Percentiles rank a stretch among this genome's conserved stretches.
Evolutionary conservation across 2,888 invertebrate genomes (phyloP).

Genomic region (Yponomeuta evonymella): DNA sequence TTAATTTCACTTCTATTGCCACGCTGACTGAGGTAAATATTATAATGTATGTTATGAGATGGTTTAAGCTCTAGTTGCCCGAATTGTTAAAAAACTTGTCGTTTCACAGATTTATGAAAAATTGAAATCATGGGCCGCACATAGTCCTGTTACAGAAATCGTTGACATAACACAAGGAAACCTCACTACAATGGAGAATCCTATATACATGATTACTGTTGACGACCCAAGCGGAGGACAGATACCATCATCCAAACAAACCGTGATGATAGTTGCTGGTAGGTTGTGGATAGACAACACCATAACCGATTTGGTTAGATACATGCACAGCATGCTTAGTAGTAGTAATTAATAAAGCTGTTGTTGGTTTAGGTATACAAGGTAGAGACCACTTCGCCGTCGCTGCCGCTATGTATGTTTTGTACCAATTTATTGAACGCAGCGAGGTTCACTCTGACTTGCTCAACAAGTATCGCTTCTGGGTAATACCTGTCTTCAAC

Average conservation of each 20-base stretch:
- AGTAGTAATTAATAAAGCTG: background rate
- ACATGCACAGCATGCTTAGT: background rate
- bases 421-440: constrained; percentile 60
- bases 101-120: constrained; percentile 49
- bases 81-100: background rate
- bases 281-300: constrained; percentile 4
- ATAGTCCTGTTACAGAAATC: constrained; percentile 58
- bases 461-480: constrained; percentile 56
- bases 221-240: constrained; percentile 67
- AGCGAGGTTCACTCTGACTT: constrained; percentile 52
- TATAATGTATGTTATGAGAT: too few species aligned
- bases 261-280: constrained; percentile 66
- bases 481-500: constrained; percentile 66
- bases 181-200: constrained; percentile 63
- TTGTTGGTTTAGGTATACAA: constrained; percentile 47
- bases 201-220: constrained; percentile 63
- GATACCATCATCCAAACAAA: constrained; percentile 56
- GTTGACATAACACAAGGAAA: constrained; percentile 59
- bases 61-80: too few species aligned
- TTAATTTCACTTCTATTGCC: constrained; percentile 51
- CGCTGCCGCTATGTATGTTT: constrained; percentile 57
- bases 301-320: too few species aligned
- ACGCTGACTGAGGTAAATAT: constrained; percentile 54
- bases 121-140: constrained; percentile 56
- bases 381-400: constrained; percentile 67